Conservation (phyloP, 1,140 invertebrate genomes). For the Helicoverpa zea region DNA sequence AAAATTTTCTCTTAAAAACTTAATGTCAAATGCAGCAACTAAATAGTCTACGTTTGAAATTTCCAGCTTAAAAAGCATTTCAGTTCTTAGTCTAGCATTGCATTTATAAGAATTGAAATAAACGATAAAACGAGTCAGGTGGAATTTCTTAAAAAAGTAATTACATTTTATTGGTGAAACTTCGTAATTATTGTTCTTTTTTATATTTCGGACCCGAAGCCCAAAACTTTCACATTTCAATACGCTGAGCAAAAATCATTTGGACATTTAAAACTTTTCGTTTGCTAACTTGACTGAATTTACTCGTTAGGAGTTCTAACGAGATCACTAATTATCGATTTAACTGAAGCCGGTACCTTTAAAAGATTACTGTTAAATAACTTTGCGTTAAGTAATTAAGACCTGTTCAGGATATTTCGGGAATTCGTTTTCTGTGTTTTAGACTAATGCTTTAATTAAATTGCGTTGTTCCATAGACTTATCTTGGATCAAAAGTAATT, state of each 20-base stretch:
- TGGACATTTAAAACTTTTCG: slow-evolving; percentile 58
- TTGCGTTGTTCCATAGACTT: slow-evolving; percentile 50
- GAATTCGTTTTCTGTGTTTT: slow-evolving; percentile 55
- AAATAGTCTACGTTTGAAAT: no score
- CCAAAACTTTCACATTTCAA: slow-evolving; percentile 22
- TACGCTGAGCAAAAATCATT: slow-evolving; percentile 32
- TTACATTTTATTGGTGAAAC: slow-evolving; percentile 1
- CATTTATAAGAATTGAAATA: no score
- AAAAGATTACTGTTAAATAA: slow-evolving; percentile 62
- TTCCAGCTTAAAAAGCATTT: no score
- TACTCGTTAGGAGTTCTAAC: slow-evolving; percentile 58
- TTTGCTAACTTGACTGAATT: slow-evolving; percentile 45
- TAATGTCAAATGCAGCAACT: no score
- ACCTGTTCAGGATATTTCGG: slow-evolving; percentile 57
- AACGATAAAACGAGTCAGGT: no score
- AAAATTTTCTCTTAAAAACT: no score
- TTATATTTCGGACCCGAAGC: background rate
- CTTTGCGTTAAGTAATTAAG: slow-evolving; percentile 68
- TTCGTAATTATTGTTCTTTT: slow-evolving; percentile 2
- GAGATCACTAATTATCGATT: slow-evolving; percentile 70
- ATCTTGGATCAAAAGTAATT: slow-evolving; percentile 44
- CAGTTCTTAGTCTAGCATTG: no score
- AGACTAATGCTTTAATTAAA: slow-evolving; percentile 56
- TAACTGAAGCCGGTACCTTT: slow-evolving; percentile 55
- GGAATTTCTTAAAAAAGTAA: slow-evolving; percentile 2